Base-by-base conservation (phyloP, 2,113 vertebrate species). In the Callospermophilus lateralis region DNA sequence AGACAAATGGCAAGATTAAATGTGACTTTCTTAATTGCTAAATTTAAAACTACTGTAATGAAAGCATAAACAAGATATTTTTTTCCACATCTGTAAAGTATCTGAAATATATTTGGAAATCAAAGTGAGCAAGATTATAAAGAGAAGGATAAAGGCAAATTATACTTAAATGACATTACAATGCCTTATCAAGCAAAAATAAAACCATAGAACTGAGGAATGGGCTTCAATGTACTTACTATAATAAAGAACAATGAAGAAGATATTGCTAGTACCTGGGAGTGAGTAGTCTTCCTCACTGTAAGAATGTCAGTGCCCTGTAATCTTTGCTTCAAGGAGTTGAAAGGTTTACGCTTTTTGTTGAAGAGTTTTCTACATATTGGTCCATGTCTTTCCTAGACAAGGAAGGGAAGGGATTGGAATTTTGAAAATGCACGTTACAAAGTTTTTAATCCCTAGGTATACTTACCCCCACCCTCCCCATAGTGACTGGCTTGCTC, bases 281-380 rank as follows among this genome's bases (percentile, higher is more conserved):
- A 6, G 0, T 11, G 94, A 34, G 73, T 48, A 53, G 95, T 53
- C 32, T 51, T 98, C 76, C 70, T 97, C 92, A 97, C 79, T 0
- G 96, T 19, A n/a, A 68, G 48, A 30, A 97, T 96, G 80, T 98
- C 98, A 67, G 96, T 98, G 93, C 98, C 98, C 61, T 89, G 58
- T 58, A 97, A 94, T 92, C 98, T 98, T 89, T 98, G 97, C 92
- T 98, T 98, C 93, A 98, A 92, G 87, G 98, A 98, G 97, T 58
- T 98, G 97, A 98, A 98, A 70, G 98, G 92, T 70, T 97, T 97
- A 74, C 78, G 81, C 61, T 98, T 99, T 96, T 98, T 97, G 53
- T 95, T 95, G 94, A 98, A 98, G 88, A 97, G 11, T 94, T 98
- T 98, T 88, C 63, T 97, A 96, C 97, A 98, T 94, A 98, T 97